phyloP scores from a whole-genome alignment of 2,888 invertebrate species.

The Pherbina coryleti region DNA sequence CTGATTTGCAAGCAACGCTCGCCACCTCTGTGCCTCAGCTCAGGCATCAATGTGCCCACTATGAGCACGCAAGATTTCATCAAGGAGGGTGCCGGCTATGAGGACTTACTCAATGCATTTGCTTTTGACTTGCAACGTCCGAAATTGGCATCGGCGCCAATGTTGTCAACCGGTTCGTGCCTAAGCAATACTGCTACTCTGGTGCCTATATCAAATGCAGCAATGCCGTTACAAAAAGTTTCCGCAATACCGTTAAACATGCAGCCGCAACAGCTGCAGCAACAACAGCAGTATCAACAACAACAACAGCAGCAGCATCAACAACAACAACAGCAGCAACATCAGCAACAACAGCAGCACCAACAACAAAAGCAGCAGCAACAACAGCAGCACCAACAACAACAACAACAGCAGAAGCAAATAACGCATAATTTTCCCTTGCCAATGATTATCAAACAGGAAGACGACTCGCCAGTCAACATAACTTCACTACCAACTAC shows the following conservation, averaged over 20 bases:
- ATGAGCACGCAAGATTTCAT: slow-evolving; percentile 74
- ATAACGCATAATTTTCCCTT: slow-evolving; percentile 3
- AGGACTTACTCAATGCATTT: slow-evolving; percentile 79
- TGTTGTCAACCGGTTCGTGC: slow-evolving; percentile 62
- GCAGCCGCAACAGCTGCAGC: no score
- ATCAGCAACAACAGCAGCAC: no score
- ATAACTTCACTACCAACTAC: background rate
- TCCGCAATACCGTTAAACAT: slow-evolving; percentile 39
- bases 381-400: slow-evolving; percentile 1
- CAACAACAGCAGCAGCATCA: slow-evolving; percentile 24
- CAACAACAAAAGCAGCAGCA: slow-evolving; percentile 15
- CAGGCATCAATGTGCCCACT: slow-evolving; percentile 69
- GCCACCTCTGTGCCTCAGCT: slow-evolving; percentile 37
- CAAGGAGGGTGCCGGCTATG: slow-evolving; percentile 83
- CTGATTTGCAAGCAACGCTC: slow-evolving; percentile 52
- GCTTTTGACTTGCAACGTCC: slow-evolving; percentile 77
- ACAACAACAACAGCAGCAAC: no score
- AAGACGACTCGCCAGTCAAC: background rate
- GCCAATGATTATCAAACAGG: slow-evolving; percentile 9
- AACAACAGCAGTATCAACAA: slow-evolving; percentile 38
- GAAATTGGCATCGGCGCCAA: slow-evolving; percentile 72
- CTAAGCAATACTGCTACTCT: slow-evolving; percentile 56
- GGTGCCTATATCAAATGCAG: slow-evolving; percentile 39
- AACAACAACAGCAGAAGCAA: slow-evolving; percentile 8
- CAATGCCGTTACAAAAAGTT: slow-evolving; percentile 38